A percentile compares a stretch with the other conserved stretches of the same genome.
phyloP scores from a whole-genome alignment of 2,113 vertebrate species.

The Merops nubicus region DNA sequence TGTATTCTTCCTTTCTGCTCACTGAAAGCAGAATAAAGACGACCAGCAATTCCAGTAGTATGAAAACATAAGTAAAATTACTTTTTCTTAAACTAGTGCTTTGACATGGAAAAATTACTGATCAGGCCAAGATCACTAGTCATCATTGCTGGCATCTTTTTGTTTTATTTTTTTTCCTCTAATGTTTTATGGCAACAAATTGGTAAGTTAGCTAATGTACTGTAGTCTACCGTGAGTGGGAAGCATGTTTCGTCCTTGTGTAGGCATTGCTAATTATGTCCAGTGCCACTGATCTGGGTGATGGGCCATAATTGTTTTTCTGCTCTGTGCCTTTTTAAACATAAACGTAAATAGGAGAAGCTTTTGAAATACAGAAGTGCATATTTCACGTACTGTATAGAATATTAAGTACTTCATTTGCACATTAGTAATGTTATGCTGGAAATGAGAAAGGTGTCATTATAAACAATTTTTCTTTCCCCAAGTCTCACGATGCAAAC shows the following conservation, averaged over 20 bases:
- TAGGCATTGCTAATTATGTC: neutral
- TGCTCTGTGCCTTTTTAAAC: neutral
- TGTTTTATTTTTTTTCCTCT: neutral
- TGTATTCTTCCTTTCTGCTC: neutral
- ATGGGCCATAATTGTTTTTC: neutral
- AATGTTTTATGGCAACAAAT: neutral
- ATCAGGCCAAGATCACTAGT: neutral
- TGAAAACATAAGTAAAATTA: neutral
- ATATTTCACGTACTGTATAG: neutral
- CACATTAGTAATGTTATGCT: neutral
- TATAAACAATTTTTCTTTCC: neutral
- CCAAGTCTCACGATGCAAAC: conserved; percentile 86
- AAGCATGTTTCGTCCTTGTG: neutral
- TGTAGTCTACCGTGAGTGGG: neutral
- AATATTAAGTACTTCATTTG: neutral
- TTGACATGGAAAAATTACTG: neutral
- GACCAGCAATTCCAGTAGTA: neutral
- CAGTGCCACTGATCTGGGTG: neutral
- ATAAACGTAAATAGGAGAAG: neutral
- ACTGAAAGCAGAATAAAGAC: neutral
- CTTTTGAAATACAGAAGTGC: neutral
- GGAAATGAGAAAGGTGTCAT: neutral
- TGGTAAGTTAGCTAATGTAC: neutral
- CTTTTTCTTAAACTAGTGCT: neutral
- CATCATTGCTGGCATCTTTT: neutral